A percentile compares a stretch with the other conserved stretches of the same genome.
Conservation (phyloP, 2,797 vertebrate species). For the Euphonia xanthogaster region DNA sequence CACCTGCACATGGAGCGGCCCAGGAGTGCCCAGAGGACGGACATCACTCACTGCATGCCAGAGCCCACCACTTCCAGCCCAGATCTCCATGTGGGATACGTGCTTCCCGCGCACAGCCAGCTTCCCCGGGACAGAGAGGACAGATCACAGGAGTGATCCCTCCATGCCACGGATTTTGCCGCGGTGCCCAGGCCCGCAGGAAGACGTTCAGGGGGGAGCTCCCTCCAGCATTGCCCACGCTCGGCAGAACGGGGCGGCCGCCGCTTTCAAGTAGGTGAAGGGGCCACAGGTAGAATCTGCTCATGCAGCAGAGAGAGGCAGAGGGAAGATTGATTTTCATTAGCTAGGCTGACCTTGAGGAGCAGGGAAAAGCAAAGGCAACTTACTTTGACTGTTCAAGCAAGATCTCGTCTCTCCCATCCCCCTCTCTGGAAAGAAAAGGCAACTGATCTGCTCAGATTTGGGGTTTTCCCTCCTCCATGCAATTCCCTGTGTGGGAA, state of each 20-base stretch:
- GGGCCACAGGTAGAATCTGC: slow-evolving; percentile 48
- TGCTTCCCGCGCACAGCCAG: neutral
- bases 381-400: slow-evolving; percentile 48
- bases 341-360: slow-evolving; percentile 62
- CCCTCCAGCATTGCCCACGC: neutral
- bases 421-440: neutral
- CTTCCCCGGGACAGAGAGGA: neutral
- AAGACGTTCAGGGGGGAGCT: neutral
- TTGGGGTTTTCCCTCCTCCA: neutral
- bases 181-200: neutral
- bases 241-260: neutral
- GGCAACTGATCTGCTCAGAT: neutral
- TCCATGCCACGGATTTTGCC: neutral
- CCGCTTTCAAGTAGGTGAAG: slow-evolving; percentile 13
- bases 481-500: neutral
- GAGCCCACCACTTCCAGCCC: neutral
- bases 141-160: neutral
- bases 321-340: slow-evolving; percentile 61
- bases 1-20: neutral
- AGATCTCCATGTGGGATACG: fast-evolving
- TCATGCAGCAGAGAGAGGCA: slow-evolving; percentile 37
- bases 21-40: fast-evolving
- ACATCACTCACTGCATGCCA: fast-evolving
- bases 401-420: slow-evolving; percentile 23
- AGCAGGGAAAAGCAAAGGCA: slow-evolving; percentile 53